phyloP scores from a whole-genome alignment of 2,888 invertebrate genomes.

The Ichneumoninae sp. region DNA sequence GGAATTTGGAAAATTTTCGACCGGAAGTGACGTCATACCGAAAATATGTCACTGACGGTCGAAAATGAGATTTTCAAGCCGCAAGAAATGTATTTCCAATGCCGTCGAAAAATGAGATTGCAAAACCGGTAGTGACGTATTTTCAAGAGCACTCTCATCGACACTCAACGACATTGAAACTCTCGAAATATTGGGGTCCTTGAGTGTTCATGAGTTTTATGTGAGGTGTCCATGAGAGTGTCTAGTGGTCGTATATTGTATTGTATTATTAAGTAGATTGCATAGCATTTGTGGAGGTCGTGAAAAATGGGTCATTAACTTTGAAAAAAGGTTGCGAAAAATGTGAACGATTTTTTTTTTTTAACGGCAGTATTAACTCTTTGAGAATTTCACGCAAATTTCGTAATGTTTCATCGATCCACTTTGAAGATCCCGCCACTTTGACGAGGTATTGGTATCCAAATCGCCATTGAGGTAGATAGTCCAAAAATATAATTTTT shows the following conservation, averaged over 20 bases:
- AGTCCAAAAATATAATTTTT: not conserved
- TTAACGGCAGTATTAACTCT: slow-evolving; percentile 11
- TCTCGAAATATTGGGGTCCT: not conserved
- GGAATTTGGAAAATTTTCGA: not conserved
- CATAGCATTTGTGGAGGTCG: not conserved
- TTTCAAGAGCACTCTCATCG: not conserved
- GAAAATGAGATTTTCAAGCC: not conserved
- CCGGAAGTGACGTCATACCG: not conserved
- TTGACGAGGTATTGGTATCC: not conserved
- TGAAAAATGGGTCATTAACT: not conserved
- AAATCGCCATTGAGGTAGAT: not conserved
- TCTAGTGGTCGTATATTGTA: not conserved
- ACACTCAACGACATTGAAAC: not conserved
- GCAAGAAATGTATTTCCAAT: not conserved
- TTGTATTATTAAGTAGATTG: not conserved
- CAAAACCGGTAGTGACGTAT: not conserved
- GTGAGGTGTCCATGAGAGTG: too few species aligned
- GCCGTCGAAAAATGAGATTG: not conserved
- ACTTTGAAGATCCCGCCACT: not conserved
- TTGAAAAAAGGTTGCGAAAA: not conserved
- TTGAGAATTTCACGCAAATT: not conserved
- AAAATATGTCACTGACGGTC: not conserved
- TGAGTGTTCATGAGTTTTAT: too few species aligned
- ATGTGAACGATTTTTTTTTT: not conserved
- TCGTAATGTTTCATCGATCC: slow-evolving; percentile 16